Base-by-base conservation (phyloP, 2,797 vertebrate species). In the Sylvilagus floridanus region DNA sequence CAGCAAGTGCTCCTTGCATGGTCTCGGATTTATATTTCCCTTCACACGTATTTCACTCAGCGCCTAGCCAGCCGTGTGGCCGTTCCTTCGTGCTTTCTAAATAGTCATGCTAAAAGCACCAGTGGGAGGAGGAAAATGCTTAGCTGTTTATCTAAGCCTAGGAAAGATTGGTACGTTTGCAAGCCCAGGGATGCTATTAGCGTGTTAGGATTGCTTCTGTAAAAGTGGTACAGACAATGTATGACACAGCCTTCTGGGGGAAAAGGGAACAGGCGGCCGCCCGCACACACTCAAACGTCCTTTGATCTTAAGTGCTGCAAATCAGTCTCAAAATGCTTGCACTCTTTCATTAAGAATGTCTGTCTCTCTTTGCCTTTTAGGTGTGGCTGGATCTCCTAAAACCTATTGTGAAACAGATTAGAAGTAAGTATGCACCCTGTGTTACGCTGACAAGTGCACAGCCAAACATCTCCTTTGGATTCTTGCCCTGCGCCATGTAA, bases 311-410 rank as follows among this genome's bases (percentile, higher is more conserved):
- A 42, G 93, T 85, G 63, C 21, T 85, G 86, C 72, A 52, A 24
- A 30, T 37, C 37, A 86, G 12, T 52, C 35, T 90, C 35, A 28
- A 96, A 73, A 82, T 91, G 63, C 0, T 8, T 84, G 5, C 0
- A 0, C 2, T 30, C 7, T 73, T 81, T 90, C 93, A 47, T 91
- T 97, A 57, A 91, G 91, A 95, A 63, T 17, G 95, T 94, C 79
- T 75, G 26, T 95, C 87, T 92, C 94, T 63, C 94, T 91, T 72
- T 83, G 13, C 42, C 68, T 97, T 97, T 71, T 97, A 99, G 99
- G 99, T 99, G 94, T 99, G 99, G 99, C 98, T 99, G 35, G 99
- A 99, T 98, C 99, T 99, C 93, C 98, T 99, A 98, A 99, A 99
- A 97, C 99, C 99, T 93, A 99, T 99, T 97, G 98, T 99, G 94